Conservation (phyloP, 2,797 vertebrate species). For the Mastacembelus armatus region DNA sequence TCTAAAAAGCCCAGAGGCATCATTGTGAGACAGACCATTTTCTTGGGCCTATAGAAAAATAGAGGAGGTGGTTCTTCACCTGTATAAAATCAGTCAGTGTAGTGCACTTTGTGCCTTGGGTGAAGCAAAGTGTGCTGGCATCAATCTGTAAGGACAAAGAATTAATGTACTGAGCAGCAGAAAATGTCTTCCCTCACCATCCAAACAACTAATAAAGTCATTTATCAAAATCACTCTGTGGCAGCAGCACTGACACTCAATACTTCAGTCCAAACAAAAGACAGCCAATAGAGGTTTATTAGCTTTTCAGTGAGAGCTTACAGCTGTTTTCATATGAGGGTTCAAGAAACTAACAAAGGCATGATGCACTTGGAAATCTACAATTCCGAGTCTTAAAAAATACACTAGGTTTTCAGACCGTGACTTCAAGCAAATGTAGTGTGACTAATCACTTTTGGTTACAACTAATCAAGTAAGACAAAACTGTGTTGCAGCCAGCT, state of each 20-base stretch:
- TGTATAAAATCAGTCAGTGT: conserved; percentile 48
- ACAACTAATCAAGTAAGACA: not conserved
- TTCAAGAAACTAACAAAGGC: conserved; percentile 8
- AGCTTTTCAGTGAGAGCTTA: conserved; percentile 32
- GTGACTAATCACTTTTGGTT: not conserved
- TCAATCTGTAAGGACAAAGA: conserved; percentile 61
- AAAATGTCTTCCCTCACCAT: conserved; percentile 65
- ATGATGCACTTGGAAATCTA: conserved; percentile 15
- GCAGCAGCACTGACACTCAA: conserved; percentile 43
- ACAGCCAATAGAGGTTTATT: conserved; percentile 44
- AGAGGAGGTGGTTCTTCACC: conserved; percentile 28
- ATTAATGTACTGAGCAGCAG: conserved; percentile 58
- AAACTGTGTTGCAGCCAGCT: not conserved
- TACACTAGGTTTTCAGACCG: not conserved
- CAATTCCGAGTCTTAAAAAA: conserved; percentile 6
- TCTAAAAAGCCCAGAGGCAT: conserved; percentile 36
- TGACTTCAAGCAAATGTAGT: not conserved
- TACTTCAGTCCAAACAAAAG: conserved; percentile 35
- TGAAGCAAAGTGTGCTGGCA: conserved; percentile 54
- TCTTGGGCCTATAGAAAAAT: conserved; percentile 36
- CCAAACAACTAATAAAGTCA: conserved; percentile 72
- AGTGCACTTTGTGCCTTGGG: conserved; percentile 54
- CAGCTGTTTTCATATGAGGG: conserved; percentile 30
- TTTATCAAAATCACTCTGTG: conserved; percentile 73
- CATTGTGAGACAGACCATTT: conserved; percentile 58